Evolutionary conservation across 2,113 vertebrate genomes (phyloP).

Genomic region (Talpa occidentalis): DNA sequence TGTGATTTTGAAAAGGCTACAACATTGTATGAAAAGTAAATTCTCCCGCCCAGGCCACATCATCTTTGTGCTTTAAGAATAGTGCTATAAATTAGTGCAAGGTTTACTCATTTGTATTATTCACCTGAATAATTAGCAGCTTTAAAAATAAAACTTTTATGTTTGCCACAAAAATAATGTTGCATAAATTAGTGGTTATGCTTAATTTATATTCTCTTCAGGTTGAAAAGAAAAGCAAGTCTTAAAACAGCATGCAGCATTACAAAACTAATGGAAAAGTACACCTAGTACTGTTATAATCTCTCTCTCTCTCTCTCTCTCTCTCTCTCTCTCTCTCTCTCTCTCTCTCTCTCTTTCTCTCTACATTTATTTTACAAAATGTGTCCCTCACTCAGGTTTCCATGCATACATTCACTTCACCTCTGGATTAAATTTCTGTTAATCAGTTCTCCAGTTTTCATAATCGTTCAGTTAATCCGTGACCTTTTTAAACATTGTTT

Average conservation of each 20-base stretch:
- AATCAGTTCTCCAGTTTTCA: background rate
- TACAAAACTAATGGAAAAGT: background rate
- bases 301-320: background rate
- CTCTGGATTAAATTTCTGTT: background rate
- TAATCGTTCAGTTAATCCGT: background rate
- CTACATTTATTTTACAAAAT: background rate
- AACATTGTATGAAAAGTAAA: background rate
- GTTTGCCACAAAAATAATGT: background rate
- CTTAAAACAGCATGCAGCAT: background rate
- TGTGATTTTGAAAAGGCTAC: background rate
- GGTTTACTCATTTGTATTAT: background rate
- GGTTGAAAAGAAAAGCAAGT: background rate
- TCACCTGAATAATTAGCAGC: background rate
- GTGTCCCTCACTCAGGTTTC: background rate
- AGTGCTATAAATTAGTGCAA: background rate
- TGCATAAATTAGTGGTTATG: background rate
- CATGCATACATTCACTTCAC: background rate
- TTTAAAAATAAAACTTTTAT: slow-evolving; percentile 34
- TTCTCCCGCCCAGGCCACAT: background rate
- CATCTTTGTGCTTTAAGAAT: background rate
- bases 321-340: background rate
- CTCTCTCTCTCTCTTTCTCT: no score
- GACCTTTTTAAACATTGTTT: background rate
- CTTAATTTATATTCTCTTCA: background rate
- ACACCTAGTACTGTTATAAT: background rate